Percentiles rank a stretch among this genome's conserved stretches.
phyloP scores from a whole-genome alignment of 2,113 vertebrate species.

The Pavo muticus region DNA sequence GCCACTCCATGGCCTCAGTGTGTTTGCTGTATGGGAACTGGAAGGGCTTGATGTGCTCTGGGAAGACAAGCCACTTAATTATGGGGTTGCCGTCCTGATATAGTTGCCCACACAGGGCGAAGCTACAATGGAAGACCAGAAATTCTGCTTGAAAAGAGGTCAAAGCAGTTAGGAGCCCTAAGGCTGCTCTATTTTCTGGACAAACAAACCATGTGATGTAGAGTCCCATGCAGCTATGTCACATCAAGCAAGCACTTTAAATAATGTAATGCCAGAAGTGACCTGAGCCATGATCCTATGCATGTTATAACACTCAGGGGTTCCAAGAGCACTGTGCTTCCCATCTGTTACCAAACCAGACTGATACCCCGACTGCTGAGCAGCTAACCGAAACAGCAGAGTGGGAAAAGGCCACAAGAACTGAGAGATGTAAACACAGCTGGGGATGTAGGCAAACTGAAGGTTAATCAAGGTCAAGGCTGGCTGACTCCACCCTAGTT shows the following conservation, averaged over 20 bases:
- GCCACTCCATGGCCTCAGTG: neutral
- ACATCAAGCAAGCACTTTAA: fast-evolving
- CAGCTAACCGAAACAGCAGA: neutral
- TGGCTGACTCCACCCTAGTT: neutral
- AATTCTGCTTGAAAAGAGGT: constrained; percentile 16
- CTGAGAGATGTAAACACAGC: neutral
- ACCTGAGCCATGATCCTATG: neutral
- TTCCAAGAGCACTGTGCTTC: fast-evolving
- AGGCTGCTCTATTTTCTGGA: neutral
- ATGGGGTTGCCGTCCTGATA: neutral
- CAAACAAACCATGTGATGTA: neutral
- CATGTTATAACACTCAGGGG: neutral
- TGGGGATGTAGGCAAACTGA: neutral
- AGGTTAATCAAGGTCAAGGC: neutral
- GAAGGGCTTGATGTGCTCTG: neutral
- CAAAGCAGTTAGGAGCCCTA: neutral
- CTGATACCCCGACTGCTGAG: neutral
- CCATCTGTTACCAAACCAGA: fast-evolving
- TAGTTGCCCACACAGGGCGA: neutral
- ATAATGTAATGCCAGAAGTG: fast-evolving
- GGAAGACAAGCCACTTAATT: constrained; percentile 10
- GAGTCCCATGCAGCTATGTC: neutral
- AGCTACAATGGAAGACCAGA: constrained; percentile 15
- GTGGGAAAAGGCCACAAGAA: neutral
- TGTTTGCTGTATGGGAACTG: neutral